Conservation (phyloP, 2,797 vertebrate genomes). For the Hemibagrus guttatus region DNA sequence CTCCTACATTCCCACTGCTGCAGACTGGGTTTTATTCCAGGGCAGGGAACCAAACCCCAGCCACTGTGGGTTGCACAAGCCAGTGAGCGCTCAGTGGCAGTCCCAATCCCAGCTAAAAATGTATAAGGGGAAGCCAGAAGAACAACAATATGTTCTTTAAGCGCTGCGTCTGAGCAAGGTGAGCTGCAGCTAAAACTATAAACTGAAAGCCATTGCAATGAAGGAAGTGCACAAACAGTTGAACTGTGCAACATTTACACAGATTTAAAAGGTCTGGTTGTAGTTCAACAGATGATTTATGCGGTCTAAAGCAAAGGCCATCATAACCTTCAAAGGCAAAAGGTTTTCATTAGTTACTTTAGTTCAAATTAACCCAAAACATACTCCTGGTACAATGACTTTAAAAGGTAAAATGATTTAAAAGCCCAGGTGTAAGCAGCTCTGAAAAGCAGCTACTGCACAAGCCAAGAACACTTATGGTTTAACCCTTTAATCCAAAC, state of each 20-base stretch:
- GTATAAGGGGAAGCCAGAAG: too few relatives aligned
- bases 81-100: too few relatives aligned
- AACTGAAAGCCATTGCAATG: not conserved
- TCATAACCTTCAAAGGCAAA: not conserved
- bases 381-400: not conserved
- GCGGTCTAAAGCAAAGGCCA: not conserved
- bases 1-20: too few relatives aligned
- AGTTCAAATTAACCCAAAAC: not conserved
- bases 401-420: slow-evolving; percentile 3
- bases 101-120: too few relatives aligned
- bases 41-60: too few relatives aligned
- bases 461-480: not conserved
- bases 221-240: not conserved
- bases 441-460: slow-evolving; percentile 25
- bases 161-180: not conserved
- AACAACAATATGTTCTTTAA: not conserved
- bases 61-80: too few relatives aligned
- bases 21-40: too few relatives aligned
- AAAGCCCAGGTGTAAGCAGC: slow-evolving; percentile 24
- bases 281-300: not conserved
- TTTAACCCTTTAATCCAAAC: slow-evolving; percentile 23
- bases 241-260: not conserved
- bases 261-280: not conserved
- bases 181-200: not conserved
- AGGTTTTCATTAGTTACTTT: not conserved